A percentile compares a stretch with the other conserved stretches of the same genome.
Evolutionary conservation across 2,113 vertebrate species (phyloP).

Genomic region (Telmatochromis sp.): DNA sequence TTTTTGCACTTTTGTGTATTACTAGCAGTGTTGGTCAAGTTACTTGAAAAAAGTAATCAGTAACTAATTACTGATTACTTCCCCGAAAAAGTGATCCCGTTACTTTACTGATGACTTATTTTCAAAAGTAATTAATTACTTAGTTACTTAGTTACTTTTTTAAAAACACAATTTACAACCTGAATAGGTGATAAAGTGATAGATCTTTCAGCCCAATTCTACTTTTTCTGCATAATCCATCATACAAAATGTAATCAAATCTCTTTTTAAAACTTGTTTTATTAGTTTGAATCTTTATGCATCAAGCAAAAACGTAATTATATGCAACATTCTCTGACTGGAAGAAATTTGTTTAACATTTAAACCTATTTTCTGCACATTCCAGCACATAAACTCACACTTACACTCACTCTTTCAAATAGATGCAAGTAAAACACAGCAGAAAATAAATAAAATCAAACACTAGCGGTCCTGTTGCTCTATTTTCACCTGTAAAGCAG

Average conservation of each 20-base stretch:
- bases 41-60: not conserved
- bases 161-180: accelerated
- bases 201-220: not conserved
- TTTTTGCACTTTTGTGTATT: not conserved
- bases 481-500: not conserved
- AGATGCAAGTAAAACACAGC: not conserved
- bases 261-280: not conserved
- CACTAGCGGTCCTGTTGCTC: accelerated
- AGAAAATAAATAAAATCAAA: not conserved
- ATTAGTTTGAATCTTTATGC: not conserved
- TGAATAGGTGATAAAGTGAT: accelerated
- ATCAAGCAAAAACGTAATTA: accelerated
- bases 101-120: not conserved
- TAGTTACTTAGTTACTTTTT: not conserved
- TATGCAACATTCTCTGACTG: not conserved
- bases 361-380: not conserved
- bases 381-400: not conserved
- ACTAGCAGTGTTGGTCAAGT: not conserved
- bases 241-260: not conserved
- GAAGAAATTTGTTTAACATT: not conserved
- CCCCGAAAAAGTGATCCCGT: not conserved
- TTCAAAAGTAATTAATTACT: not conserved
- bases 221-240: not conserved
- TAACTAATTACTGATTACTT: not conserved
- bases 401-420: not conserved